Conservation (phyloP, 1,140 invertebrate species). For the Zaprionus kolodkinae region DNA sequence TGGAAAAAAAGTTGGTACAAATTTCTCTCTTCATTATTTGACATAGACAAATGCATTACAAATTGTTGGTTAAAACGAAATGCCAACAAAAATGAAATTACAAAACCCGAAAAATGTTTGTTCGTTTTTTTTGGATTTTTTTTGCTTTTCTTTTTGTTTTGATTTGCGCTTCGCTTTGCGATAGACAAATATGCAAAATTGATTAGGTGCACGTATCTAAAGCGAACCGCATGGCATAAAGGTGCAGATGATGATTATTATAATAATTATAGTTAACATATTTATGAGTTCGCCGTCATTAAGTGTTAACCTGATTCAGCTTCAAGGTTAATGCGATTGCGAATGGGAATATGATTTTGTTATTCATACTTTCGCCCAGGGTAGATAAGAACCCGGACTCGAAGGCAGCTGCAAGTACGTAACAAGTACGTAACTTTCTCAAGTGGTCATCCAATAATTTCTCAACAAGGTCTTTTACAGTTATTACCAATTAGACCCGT, state of each 20-base stretch:
- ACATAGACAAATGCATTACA: conserved; percentile 17
- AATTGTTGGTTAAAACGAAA: conserved; percentile 6
- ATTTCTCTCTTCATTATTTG: conserved; percentile 13
- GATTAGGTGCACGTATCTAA: not conserved
- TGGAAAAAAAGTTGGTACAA: not conserved
- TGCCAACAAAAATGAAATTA: not conserved
- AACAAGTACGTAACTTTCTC: not conserved
- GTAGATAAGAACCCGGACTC: not conserved
- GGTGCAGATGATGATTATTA: not conserved
- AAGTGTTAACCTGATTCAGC: conserved; percentile 1
- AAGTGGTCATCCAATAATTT: not conserved
- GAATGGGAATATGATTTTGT: not conserved
- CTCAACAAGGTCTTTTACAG: not conserved
- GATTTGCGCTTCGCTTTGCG: not conserved
- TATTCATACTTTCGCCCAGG: not conserved
- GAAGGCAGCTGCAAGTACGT: not conserved
- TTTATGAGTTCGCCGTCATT: not conserved
- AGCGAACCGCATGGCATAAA: conserved; percentile 5
- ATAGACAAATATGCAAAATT: conserved; percentile 11
- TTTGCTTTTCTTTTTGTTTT: not conserved
- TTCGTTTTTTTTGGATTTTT: not conserved
- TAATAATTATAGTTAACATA: not conserved
- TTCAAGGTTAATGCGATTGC: not conserved
- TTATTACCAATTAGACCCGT: not conserved
- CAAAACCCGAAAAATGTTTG: conserved; percentile 15